Percentiles rank a stretch among this genome's conserved stretches.
Conservation (phyloP, 2,797 vertebrate species). For the Staurois parvus region DNA sequence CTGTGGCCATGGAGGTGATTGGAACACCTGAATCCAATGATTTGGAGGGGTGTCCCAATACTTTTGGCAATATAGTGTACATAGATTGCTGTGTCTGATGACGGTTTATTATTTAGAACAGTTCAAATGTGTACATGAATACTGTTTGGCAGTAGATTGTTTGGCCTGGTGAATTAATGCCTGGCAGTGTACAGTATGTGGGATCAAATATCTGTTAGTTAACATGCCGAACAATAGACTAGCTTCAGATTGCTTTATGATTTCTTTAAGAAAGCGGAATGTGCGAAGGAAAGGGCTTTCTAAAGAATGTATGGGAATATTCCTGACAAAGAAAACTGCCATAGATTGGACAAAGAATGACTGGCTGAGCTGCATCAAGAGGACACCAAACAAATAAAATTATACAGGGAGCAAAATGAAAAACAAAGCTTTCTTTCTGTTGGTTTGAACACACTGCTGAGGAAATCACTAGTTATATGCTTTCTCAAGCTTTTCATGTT, state of each 20-base stretch:
- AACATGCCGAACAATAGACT: slow-evolving; percentile 48
- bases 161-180: slow-evolving; percentile 33
- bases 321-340: slow-evolving; percentile 33
- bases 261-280: slow-evolving; percentile 36
- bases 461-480: slow-evolving; percentile 30
- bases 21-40: too few relatives aligned
- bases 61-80: too few relatives aligned
- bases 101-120: neutral
- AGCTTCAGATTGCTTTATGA: slow-evolving; percentile 47
- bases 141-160: slow-evolving; percentile 24
- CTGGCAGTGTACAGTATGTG: slow-evolving; percentile 29
- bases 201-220: slow-evolving; percentile 51
- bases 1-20: too few relatives aligned
- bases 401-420: neutral
- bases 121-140: slow-evolving; percentile 10
- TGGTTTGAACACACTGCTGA: slow-evolving; percentile 15
- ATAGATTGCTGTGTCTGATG: neutral
- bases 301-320: slow-evolving; percentile 58
- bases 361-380: slow-evolving; percentile 1
- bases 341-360: slow-evolving; percentile 38
- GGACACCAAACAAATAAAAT: slow-evolving; percentile 11
- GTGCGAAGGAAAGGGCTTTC: slow-evolving; percentile 46
- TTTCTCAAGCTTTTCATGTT: slow-evolving; percentile 41
- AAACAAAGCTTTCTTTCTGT: slow-evolving; percentile 40
- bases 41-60: too few relatives aligned